Evolutionary conservation across 2,888 invertebrate species (phyloP), one percentile per base, ranked within the genome.

Genomic region (Metellina segmentata): DNA sequence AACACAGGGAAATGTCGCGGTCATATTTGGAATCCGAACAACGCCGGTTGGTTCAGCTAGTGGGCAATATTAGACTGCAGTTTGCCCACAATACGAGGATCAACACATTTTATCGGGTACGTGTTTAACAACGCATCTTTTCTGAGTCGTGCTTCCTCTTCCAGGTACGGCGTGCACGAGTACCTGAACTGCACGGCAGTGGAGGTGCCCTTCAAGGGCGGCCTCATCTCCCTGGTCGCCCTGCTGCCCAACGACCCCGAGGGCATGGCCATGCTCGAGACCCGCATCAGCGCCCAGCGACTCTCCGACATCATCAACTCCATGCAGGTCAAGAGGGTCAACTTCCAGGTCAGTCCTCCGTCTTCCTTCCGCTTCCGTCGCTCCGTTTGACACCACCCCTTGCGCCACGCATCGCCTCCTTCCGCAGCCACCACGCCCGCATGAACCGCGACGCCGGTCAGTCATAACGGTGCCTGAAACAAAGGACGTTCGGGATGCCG

Each of bases 131-230:
- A 34, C 34, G 34, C 34, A 4, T 34, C 34, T 34, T 34, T 34
- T 34, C 34, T 34, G 34, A 34, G 34, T 4, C 34, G 34, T 34
- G 4, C 4, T 34, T 34, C 34, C 49, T 61, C 9, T 34, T 48
- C 2, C 69, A 91, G 91, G 34, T 93, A 93, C 85, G 93, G 93
- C 8, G 77, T 92, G 7, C 91, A 93, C 82, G 82, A 91, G 0
- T 93, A 94, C 75, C 77, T 94, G 7, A 94, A 94, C 85, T 93
- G 93, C 79, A 94, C 93, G 0, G 93, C 93, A 1, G 92, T 94
- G 48, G 94, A 94, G 78, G 93, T 94, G 61, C 94, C 94, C 0
- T 93, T 94, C 78, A 88, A 85, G 16, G 93, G 93, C 0, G 93
- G 93, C 0, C 87, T 93, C 8, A 91, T 94, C 6, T 93, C 94